Evolutionary conservation across 2,113 vertebrate species (phyloP), one percentile per base, ranked within the genome.

Genomic region (Condylura cristata): DNA sequence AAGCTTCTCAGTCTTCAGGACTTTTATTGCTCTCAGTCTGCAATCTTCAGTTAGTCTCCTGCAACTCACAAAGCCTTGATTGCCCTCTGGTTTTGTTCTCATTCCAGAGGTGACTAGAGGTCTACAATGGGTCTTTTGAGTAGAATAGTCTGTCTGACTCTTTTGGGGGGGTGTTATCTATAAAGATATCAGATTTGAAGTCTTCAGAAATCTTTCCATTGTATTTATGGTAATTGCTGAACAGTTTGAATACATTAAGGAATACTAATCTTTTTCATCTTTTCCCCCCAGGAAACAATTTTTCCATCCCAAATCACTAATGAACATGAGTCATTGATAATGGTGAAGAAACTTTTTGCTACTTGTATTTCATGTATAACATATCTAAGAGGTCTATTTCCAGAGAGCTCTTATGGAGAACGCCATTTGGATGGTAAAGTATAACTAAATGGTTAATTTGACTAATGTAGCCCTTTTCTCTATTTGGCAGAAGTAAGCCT

Each of bases 321-420:
- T 0, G 95, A 97, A 93, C 96, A 96, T 39, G 96, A 98, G 91
- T 98, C 98, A 4, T 2, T 98, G 94, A 90, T 95, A 90, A 94
- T 98, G 96, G 96, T 98, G 97, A 98, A 98, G 78, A 98, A 89
- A 32, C 98, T 98, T 24, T 96, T 98, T 94, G 98, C 98, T 30
- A 93, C 97, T 94, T 98, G 98, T 0, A 41, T 98, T 24, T 98
- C 98, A 28, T 98, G 98, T 24, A 97, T 98, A 46, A 98, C 98
- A 0, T 98, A 98, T 89, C 91, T 98, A 93, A 97, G 98, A 91
- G 98, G 98, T 6, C 96, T 98, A 12, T 98, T 98, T 95, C 98
- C 98, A 0, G 98, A 98, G 97, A 98, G 97, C 86, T 98, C 98
- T 14, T 98, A 98, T 0, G 97, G 98, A 96, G 98, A 97, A 32